These are phyloP conservation scores for Lates japonicus DNA, from an alignment of 2,797 vertebrate species.

Conservation along the genomic window DNA sequence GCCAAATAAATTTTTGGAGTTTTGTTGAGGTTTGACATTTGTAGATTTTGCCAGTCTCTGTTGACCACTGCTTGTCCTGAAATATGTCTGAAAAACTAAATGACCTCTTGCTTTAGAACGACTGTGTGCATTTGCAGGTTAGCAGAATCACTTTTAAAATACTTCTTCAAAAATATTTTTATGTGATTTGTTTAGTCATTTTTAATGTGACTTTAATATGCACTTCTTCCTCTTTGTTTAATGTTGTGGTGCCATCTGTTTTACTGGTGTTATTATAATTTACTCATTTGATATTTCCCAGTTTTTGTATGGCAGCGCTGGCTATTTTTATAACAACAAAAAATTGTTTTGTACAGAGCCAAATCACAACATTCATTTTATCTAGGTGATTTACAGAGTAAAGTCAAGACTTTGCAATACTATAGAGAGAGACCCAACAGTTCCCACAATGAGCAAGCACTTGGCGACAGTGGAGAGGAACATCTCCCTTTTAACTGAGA, in stretches of 20 bases:
- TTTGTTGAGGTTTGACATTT: background rate
- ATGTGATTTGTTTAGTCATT: background rate
- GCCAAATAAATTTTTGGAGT: no score
- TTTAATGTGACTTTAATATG: conserved; percentile 1
- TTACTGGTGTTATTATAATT: conserved; percentile 1
- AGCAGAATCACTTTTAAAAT: background rate
- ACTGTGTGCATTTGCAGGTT: background rate
- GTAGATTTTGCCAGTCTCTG: background rate
- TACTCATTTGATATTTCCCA: background rate
- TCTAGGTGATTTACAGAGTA: no score
- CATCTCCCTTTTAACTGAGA: no score
- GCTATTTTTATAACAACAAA: background rate
- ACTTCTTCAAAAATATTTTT: background rate
- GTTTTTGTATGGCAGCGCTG: background rate
- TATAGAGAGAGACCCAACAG: no score
- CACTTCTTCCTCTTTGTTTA: background rate
- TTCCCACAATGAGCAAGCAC: no score
- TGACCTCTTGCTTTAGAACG: background rate
- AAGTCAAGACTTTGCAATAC: no score
- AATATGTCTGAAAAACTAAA: background rate
- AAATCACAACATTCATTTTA: no score
- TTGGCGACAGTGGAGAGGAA: no score
- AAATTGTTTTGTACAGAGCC: no score
- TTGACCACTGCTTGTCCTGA: background rate
- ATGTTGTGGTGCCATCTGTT: conserved; percentile 1